These are phyloP conservation scores for Planiliza haematocheilus DNA, from an alignment of 2,113 vertebrate genomes.

Conservation along the genomic window DNA sequence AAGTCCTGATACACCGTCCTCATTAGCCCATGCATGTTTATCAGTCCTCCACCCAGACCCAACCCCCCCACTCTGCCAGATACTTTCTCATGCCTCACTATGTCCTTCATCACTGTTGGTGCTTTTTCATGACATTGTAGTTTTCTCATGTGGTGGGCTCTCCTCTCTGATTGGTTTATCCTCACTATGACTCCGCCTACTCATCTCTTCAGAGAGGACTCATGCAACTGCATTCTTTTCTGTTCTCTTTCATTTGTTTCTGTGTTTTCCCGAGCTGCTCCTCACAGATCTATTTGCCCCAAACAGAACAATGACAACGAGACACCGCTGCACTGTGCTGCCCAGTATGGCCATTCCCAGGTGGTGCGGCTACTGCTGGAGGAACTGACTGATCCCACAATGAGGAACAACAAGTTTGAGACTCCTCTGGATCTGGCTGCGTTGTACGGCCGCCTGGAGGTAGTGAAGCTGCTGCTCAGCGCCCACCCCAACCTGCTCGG, in stretches of 20 bases:
- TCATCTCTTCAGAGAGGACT: slow-evolving; percentile 3
- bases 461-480: slow-evolving; percentile 94
- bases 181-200: slow-evolving; percentile 16
- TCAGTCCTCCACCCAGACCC: background rate
- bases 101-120: slow-evolving; percentile 31
- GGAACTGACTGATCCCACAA: slow-evolving; percentile 97
- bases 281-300: slow-evolving; percentile 22
- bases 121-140: slow-evolving; percentile 29
- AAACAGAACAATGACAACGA: slow-evolving; percentile 98
- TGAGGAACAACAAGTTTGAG: slow-evolving; percentile 98
- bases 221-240: background rate
- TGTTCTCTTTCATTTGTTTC: background rate
- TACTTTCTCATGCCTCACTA: slow-evolving; percentile 5
- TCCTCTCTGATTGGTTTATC: slow-evolving; percentile 34
- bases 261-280: slow-evolving; percentile 1
- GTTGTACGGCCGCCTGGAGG: slow-evolving; percentile 95
- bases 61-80: slow-evolving; percentile 17
- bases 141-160: slow-evolving; percentile 27
- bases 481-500: slow-evolving; percentile 96
- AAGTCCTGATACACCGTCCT: slow-evolving; percentile 9
- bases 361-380: slow-evolving; percentile 96
- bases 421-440: slow-evolving; percentile 96
- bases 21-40: slow-evolving; percentile 50
- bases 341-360: slow-evolving; percentile 94
- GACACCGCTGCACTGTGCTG: slow-evolving; percentile 96